A percentile compares a stretch with the other conserved stretches of the same genome.
Conservation (phyloP, 2,888 invertebrate genomes). For the Agonopterix subpropinquella region DNA sequence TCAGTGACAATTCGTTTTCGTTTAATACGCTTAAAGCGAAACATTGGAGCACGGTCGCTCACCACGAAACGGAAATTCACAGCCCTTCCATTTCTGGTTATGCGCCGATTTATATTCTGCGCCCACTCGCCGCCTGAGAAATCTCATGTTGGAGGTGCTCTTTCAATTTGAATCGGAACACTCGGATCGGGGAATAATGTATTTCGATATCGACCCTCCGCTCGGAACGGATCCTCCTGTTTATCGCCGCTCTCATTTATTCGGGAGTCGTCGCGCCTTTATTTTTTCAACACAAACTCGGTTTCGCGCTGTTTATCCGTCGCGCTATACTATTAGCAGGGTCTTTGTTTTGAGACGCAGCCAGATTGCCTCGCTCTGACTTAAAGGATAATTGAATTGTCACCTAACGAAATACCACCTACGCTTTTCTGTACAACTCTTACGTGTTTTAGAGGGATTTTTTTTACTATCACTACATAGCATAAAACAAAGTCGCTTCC, state of each 20-base stretch:
- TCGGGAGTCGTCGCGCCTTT: slow-evolving; percentile 72
- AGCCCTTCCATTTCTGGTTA: slow-evolving; percentile 72
- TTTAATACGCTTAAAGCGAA: slow-evolving; percentile 31
- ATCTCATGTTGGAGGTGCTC: slow-evolving; percentile 76
- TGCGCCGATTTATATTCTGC: slow-evolving; percentile 75
- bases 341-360: slow-evolving; percentile 62
- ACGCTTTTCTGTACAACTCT: slow-evolving; percentile 10
- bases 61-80: slow-evolving; percentile 67
- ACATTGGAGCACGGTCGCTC: slow-evolving; percentile 38
- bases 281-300: slow-evolving; percentile 69
- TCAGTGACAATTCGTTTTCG: slow-evolving; percentile 13
- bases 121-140: slow-evolving; percentile 74
- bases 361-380: slow-evolving; percentile 54
- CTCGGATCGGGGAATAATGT: slow-evolving; percentile 75
- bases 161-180: slow-evolving; percentile 77
- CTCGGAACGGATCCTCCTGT: slow-evolving; percentile 70
- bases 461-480: too few relatives aligned
- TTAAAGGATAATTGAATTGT: slow-evolving; percentile 64
- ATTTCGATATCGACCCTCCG: slow-evolving; percentile 74
- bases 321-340: slow-evolving; percentile 62
- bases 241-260: slow-evolving; percentile 74
- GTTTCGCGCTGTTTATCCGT: slow-evolving; percentile 65
- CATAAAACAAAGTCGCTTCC: too few relatives aligned
- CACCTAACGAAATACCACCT: slow-evolving; percentile 38
- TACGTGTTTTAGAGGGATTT: slow-evolving; percentile 1